Evolutionary conservation across 2,888 invertebrate species (phyloP).

Genomic region (Drosophila atroscutellata): DNA sequence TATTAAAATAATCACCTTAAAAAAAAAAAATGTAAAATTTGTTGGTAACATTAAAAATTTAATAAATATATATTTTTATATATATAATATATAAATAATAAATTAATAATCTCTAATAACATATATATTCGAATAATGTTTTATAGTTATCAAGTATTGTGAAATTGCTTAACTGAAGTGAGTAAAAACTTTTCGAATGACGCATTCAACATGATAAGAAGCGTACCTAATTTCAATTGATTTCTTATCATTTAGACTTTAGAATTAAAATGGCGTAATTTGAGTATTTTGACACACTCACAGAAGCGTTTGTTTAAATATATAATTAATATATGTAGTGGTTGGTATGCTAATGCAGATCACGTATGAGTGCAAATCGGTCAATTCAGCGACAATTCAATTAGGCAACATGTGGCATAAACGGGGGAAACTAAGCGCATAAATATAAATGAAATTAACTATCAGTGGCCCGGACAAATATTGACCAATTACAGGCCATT

Average conservation of each 20-base stretch:
- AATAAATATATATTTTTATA: too few species aligned
- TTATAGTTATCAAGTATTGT: not conserved
- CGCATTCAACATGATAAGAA: slow-evolving; percentile 6
- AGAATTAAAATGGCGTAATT: not conserved
- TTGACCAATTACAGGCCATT: slow-evolving; percentile 73
- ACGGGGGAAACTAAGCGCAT: slow-evolving; percentile 32
- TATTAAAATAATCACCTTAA: not conserved
- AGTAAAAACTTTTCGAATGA: not conserved
- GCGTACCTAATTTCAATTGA: not conserved
- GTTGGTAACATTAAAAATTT: not conserved
- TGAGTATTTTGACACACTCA: not conserved
- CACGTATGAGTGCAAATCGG: slow-evolving; percentile 25
- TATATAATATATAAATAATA: not conserved
- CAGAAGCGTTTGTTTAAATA: slow-evolving; percentile 4
- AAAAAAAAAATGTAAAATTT: too few species aligned
- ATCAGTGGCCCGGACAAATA: slow-evolving; percentile 64
- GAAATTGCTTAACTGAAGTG: not conserved
- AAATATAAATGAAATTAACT: slow-evolving; percentile 70
- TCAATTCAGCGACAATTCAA: slow-evolving; percentile 41
- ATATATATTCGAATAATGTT: not conserved
- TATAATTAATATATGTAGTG: slow-evolving; percentile 22
- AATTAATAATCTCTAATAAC: not conserved
- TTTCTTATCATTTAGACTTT: slow-evolving; percentile 2
- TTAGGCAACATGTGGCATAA: slow-evolving; percentile 30
- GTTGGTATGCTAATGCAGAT: slow-evolving; percentile 8